Percentiles rank a stretch among this genome's conserved stretches.
Conservation (phyloP, 1,140 invertebrate species). For the Whitmania pigra region DNA sequence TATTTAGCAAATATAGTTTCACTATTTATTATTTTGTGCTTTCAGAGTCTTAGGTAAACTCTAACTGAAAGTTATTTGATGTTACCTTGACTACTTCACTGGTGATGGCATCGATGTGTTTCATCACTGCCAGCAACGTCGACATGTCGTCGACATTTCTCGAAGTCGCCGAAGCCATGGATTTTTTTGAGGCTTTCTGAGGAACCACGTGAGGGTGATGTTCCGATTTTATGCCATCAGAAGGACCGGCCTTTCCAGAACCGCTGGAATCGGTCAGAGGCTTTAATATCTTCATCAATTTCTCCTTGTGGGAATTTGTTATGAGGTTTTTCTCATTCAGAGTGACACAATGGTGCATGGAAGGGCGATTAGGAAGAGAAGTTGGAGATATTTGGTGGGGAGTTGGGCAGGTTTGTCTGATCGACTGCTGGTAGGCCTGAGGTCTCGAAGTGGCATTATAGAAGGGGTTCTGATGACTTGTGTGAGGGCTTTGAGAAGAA, state of each 20-base stretch:
- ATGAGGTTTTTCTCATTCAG: too few relatives aligned
- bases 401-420: background rate
- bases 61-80: background rate
- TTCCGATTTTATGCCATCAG: background rate
- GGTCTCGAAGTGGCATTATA: background rate
- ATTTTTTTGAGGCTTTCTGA: conserved; percentile 2
- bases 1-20: too few relatives aligned
- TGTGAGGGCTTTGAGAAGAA: conserved; percentile 1
- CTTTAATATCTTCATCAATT: conserved; percentile 5
- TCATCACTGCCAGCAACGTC: background rate
- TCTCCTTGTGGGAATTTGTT: conserved; percentile 8
- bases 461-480: background rate
- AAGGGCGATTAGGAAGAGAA: background rate
- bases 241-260: background rate
- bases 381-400: background rate
- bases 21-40: too few relatives aligned
- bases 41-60: background rate
- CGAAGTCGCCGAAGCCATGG: background rate
- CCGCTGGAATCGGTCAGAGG: background rate
- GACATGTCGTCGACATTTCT: conserved; percentile 9
- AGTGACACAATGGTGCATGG: background rate
- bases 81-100: conserved; percentile 2
- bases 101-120: conserved; percentile 7
- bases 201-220: background rate
- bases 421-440: background rate